Evolutionary conservation across 2,113 vertebrate species (phyloP).

Genomic region (Alces alces): DNA sequence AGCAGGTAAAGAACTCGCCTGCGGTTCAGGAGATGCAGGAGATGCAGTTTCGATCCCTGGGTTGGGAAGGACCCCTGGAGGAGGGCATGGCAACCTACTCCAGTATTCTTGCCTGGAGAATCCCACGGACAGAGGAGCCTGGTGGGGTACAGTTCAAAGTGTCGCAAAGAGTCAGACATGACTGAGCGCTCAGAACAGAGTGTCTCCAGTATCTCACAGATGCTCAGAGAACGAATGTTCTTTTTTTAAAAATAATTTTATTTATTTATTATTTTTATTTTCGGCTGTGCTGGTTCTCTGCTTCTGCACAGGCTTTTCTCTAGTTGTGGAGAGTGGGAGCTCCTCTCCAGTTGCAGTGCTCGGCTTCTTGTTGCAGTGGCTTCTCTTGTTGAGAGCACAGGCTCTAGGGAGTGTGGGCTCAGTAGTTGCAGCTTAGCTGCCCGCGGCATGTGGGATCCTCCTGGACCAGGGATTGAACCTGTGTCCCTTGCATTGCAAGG

Average conservation of each 20-base stretch:
- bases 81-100: not conserved
- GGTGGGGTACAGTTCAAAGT: not conserved
- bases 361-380: not conserved
- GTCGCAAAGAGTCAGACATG: not conserved
- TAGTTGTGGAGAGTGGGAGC: not conserved
- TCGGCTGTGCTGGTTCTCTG: not conserved
- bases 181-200: not conserved
- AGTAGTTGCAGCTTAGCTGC: not conserved
- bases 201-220: not conserved
- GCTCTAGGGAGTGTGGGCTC: not conserved
- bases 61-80: not conserved
- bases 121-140: not conserved
- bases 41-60: not conserved
- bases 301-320: not conserved
- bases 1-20: not conserved
- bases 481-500: not conserved
- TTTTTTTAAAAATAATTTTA: not conserved
- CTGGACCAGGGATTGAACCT: not conserved
- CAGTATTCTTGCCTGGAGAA: not conserved
- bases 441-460: not conserved
- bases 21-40: not conserved
- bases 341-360: not conserved
- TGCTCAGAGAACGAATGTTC: not conserved
- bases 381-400: not conserved
- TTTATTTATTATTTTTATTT: not conserved